phyloP scores from a whole-genome alignment of 2,113 vertebrate genomes.

The Sardina pilchardus region DNA sequence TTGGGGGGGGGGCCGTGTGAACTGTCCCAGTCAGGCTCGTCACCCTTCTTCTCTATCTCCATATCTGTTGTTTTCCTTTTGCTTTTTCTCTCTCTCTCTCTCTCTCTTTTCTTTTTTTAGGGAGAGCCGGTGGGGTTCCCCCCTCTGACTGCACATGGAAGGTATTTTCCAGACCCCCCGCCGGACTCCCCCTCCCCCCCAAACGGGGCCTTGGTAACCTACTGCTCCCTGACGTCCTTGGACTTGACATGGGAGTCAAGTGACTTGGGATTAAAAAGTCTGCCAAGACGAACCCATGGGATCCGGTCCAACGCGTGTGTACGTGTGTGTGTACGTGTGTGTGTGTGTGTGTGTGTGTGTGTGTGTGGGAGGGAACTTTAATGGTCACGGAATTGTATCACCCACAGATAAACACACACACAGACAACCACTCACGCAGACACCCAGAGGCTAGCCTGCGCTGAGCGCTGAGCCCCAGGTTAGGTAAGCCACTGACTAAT shows the following conservation, averaged over 20 bases:
- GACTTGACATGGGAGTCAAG: conserved; percentile 37
- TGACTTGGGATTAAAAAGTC: conserved; percentile 37
- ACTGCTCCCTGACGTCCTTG: conserved; percentile 36
- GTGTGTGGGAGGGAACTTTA: neutral
- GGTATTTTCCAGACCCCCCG: conserved; percentile 43
- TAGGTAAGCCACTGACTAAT: neutral
- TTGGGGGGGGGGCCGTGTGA: conserved; percentile 27
- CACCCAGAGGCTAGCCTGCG: neutral
- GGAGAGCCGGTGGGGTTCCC: conserved; percentile 34
- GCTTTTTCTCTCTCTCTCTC: conserved; percentile 8
- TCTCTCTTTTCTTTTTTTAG: neutral
- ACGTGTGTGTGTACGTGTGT: conserved; percentile 3
- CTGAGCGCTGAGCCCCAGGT: neutral
- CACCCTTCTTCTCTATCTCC: neutral
- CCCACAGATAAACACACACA: neutral
- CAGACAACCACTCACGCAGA: neutral
- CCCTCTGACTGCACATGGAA: conserved; percentile 30
- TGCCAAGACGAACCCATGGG: neutral
- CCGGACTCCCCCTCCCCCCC: neutral
- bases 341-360: neutral
- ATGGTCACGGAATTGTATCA: neutral
- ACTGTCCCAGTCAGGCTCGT: conserved; percentile 13
- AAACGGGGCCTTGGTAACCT: conserved; percentile 15
- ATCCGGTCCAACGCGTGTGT: neutral
- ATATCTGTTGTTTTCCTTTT: neutral